These are phyloP conservation scores for Nineta flava DNA, from an alignment of 2,888 invertebrate species.

Conservation along the genomic window DNA sequence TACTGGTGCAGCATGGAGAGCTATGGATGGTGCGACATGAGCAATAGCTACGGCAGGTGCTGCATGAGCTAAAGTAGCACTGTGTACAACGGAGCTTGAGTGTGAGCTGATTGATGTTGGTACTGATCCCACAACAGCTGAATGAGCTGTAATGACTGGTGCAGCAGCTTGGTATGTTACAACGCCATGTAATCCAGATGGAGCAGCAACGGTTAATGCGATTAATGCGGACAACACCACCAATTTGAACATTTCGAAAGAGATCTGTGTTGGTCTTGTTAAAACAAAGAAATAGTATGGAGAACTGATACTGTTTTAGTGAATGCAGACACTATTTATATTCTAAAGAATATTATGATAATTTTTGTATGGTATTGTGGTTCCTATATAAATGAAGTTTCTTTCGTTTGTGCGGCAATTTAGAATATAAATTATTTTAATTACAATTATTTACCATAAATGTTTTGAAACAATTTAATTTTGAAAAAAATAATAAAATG, in stretches of 20 bases:
- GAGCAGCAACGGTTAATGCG: slow-evolving; percentile 35
- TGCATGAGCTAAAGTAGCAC: slow-evolving; percentile 10
- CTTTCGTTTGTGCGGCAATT: no score
- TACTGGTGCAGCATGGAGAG: slow-evolving; percentile 24
- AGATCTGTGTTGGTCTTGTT: slow-evolving; percentile 1
- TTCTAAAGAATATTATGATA: no score
- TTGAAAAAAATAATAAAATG: no score
- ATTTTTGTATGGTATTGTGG: no score
- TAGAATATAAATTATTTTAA: no score
- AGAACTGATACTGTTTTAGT: no score
- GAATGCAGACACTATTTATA: no score
- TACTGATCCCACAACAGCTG: slow-evolving; percentile 15
- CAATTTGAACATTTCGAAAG: slow-evolving; percentile 33
- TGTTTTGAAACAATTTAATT: no score
- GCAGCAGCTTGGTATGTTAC: slow-evolving; percentile 10
- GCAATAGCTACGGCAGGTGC: slow-evolving; percentile 4
- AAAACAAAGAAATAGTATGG: no score
- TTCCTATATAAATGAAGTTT: no score
- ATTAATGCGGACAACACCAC: slow-evolving; percentile 46
- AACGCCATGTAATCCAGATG: slow-evolving; percentile 16
- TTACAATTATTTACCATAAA: no score
- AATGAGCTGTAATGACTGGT: slow-evolving; percentile 8
- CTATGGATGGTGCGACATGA: no score
- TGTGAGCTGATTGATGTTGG: slow-evolving; percentile 17
- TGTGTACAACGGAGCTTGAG: slow-evolving; percentile 8